Evolutionary conservation across 2,888 invertebrate genomes (phyloP).

Genomic region (Phalera bucephala): DNA sequence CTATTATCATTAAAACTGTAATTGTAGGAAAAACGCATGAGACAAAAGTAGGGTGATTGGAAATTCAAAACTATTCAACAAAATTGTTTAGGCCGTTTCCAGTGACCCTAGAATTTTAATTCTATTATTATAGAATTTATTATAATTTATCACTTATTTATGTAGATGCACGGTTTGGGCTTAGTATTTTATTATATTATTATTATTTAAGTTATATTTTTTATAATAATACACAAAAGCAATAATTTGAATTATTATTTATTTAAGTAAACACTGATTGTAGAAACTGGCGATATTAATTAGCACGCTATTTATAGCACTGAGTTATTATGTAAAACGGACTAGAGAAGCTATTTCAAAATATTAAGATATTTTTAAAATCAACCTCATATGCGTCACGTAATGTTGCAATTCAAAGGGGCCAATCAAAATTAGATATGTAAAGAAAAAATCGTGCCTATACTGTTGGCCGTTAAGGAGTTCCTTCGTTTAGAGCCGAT

Average conservation of each 20-base stretch:
- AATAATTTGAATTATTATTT: too few species aligned
- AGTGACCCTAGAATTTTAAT: slow-evolving; percentile 24
- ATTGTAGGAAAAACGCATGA: slow-evolving; percentile 23
- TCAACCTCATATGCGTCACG: too few species aligned
- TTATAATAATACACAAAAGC: background rate
- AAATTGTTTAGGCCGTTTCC: slow-evolving; percentile 20
- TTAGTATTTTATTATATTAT: slow-evolving; percentile 3
- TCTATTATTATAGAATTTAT: slow-evolving; percentile 5
- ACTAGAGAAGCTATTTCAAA: too few species aligned
- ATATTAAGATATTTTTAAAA: too few species aligned
- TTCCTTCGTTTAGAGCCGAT: too few species aligned
- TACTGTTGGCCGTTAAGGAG: too few species aligned
- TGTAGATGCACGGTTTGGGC: slow-evolving; percentile 15
- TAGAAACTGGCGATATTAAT: slow-evolving; percentile 6
- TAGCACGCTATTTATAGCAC: slow-evolving; percentile 2
- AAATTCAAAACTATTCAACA: slow-evolving; percentile 1
- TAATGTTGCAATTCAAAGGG: too few species aligned
- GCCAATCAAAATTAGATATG: too few species aligned
- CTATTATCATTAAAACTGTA: slow-evolving; percentile 34
- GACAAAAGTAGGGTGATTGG: slow-evolving; percentile 22
- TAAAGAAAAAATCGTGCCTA: too few species aligned
- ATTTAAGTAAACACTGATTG: background rate
- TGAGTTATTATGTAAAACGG: too few species aligned
- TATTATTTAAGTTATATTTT: slow-evolving; percentile 8
- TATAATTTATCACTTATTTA: slow-evolving; percentile 20